These are phyloP conservation scores for Pseudocheirus occidentalis DNA, from an alignment of 2,797 vertebrate species.

Conservation along the genomic window DNA sequence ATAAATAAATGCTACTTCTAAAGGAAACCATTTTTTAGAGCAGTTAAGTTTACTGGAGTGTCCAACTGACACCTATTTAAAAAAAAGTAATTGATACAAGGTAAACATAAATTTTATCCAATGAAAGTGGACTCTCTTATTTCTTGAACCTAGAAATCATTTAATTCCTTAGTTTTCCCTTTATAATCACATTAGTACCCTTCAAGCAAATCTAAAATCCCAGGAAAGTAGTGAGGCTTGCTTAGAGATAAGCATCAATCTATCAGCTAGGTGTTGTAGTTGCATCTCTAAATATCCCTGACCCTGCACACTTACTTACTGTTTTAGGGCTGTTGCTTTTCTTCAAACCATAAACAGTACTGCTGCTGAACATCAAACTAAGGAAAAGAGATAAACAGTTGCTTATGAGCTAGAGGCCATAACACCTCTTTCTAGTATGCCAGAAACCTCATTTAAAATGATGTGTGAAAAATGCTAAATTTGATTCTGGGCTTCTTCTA, in stretches of 20 bases:
- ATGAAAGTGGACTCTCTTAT: slow-evolving; percentile 22
- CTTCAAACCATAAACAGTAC: slow-evolving; percentile 42
- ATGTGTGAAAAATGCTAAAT: not conserved
- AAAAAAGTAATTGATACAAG: slow-evolving; percentile 61
- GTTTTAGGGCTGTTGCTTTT: slow-evolving; percentile 52
- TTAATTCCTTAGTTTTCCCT: slow-evolving; percentile 55
- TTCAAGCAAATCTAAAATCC: slow-evolving; percentile 42
- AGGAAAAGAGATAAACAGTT: slow-evolving; percentile 36
- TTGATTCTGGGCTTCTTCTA: not conserved
- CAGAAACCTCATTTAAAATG: slow-evolving; percentile 33
- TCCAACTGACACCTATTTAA: slow-evolving; percentile 62
- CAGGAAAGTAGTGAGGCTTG: slow-evolving; percentile 47
- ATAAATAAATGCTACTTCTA: slow-evolving; percentile 47
- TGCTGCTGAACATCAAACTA: slow-evolving; percentile 6
- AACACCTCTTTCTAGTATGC: slow-evolving; percentile 12
- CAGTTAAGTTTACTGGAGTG: slow-evolving; percentile 66
- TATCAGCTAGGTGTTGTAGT: not conserved
- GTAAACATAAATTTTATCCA: slow-evolving; percentile 67
- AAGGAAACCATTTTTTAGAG: slow-evolving; percentile 70
- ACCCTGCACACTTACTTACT: slow-evolving; percentile 31
- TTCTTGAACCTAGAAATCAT: slow-evolving; percentile 35
- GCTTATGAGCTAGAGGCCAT: not conserved
- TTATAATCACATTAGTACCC: slow-evolving; percentile 27
- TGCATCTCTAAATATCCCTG: slow-evolving; percentile 22
- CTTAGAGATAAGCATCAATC: slow-evolving; percentile 29